phyloP scores from a whole-genome alignment of 2,888 invertebrate species.

The Drosophila glabriapex region DNA sequence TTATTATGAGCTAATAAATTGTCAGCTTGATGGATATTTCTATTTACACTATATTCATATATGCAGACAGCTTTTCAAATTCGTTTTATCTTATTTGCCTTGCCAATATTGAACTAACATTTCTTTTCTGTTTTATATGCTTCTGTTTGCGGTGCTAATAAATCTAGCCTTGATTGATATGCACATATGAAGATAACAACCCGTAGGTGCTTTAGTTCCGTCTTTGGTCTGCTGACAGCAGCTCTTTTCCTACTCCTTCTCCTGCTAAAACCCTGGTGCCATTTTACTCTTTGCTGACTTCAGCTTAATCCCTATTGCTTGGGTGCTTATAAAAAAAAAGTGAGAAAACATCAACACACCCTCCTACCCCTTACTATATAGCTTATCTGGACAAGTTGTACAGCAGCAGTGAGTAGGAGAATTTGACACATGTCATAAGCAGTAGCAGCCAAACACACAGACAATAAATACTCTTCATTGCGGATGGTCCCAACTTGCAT shows the following conservation, averaged over 20 bases:
- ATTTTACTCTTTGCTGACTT: conserved; percentile 53
- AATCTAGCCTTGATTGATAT: conserved; percentile 31
- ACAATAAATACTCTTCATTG: conserved; percentile 16
- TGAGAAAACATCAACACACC: conserved; percentile 33
- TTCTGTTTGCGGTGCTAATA: conserved; percentile 19
- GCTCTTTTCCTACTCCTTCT: conserved; percentile 18
- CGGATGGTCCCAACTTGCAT: conserved; percentile 31
- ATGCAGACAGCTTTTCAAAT: background rate
- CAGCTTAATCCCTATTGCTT: conserved; percentile 64
- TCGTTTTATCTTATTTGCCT: background rate
- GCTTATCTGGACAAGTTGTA: conserved; percentile 53
- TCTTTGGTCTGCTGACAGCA: conserved; percentile 23
- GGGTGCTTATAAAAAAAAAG: conserved; percentile 32
- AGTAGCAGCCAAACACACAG: conserved; percentile 36
- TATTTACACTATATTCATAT: background rate
- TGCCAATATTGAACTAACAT: conserved; percentile 16
- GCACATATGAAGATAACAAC: conserved; percentile 1
- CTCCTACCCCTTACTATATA: background rate
- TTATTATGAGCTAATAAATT: conserved; percentile 8
- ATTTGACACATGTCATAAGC: conserved; percentile 78
- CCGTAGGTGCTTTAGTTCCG: conserved; percentile 7
- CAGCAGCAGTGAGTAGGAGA: conserved; percentile 39
- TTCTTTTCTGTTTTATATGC: background rate
- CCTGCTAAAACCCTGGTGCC: conserved; percentile 18
- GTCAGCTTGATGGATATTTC: conserved; percentile 1